Base-by-base conservation (phyloP, 30 jellyfish, hydroid and myxozoan species). In the Hydractinia echinata region DNA sequence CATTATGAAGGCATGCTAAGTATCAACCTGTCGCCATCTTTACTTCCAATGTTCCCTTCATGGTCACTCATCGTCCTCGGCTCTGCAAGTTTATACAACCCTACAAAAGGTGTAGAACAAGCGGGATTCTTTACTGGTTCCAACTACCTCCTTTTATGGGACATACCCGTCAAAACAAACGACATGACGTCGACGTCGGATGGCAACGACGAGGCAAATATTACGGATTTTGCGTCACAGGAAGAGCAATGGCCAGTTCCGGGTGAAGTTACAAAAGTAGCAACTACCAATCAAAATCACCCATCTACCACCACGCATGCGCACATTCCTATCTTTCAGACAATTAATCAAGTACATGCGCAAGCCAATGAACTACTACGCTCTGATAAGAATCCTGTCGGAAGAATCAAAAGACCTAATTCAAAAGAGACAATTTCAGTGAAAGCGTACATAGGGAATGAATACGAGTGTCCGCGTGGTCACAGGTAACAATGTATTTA, bases 241-340 rank as follows among this genome's bases (percentile, higher is more conserved):
- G 95, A 86, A 53, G 96, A 93, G 79, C 99, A 87, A 53, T 93
- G 99, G 99, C 99, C 99, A 11, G 95, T 96, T 54, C 99, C 99
- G 19, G 99, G 96, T 50, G 96, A 93, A 81, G 94, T 83, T 4
- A 79, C 85, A 61, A 83, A 84, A 72, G 50, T 86, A 7, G 20
- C 88, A 5, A 77, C 79, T 8, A 4, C 94, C 44, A 19, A 51
- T n/a, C 54, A 55, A 8, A 30, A 16, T 39, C 85, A 53, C 18
- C 10, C 76, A 11, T 14, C 60, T 10, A 8, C 85, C 79, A 19
- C 15, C 5, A 48, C 20, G 7, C 64, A 83, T 10, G 61, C 85
- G 7, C 97, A 91, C 73, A 62, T 91, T 70, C 97, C 94, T 13
- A 60, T 93, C 5, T 87, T 71, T 71, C 96, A 93, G 53, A 87